phyloP scores from a whole-genome alignment of 1,140 invertebrate species.

The Sycophila sp. region DNA sequence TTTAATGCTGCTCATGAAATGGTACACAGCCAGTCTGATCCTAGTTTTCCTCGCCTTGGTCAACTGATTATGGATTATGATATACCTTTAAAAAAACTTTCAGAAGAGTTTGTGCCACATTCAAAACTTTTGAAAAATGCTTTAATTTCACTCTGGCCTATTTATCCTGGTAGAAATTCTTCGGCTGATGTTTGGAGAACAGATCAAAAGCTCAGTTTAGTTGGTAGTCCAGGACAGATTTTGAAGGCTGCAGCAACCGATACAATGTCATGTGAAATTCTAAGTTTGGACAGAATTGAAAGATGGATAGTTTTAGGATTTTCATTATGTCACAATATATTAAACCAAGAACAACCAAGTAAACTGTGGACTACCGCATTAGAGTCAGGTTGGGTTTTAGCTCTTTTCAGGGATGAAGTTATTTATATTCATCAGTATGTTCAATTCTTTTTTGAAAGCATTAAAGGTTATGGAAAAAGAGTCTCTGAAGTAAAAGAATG shows the following conservation, averaged over 20 bases:
- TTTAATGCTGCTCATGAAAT: slow-evolving; percentile 99
- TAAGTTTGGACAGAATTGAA: slow-evolving; percentile 95
- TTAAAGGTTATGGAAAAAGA: slow-evolving; percentile 94
- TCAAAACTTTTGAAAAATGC: slow-evolving; percentile 87
- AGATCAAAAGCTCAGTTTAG: slow-evolving; percentile 93
- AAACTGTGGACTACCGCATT: slow-evolving; percentile 93
- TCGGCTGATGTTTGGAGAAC: slow-evolving; percentile 94
- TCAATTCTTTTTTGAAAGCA: slow-evolving; percentile 91
- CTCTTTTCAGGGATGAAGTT: slow-evolving; percentile 97
- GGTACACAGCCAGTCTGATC: slow-evolving; percentile 89
- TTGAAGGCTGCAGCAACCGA: slow-evolving; percentile 95
- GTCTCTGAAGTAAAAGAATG: slow-evolving; percentile 95
- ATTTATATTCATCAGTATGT: slow-evolving; percentile 95
- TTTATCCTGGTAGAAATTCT: slow-evolving; percentile 91
- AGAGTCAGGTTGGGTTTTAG: slow-evolving; percentile 93
- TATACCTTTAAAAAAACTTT: slow-evolving; percentile 92
- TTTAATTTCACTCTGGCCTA: slow-evolving; percentile 84
- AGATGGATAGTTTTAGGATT: slow-evolving; percentile 97
- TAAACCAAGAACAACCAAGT: slow-evolving; percentile 82
- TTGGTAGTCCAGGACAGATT: slow-evolving; percentile 90
- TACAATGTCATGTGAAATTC: slow-evolving; percentile 96
- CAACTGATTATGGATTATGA: slow-evolving; percentile 99
- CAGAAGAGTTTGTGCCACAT: slow-evolving; percentile 97
- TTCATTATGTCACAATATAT: slow-evolving; percentile 86
- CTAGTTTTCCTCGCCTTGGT: slow-evolving; percentile 92